Base-by-base conservation (phyloP, 1,140 invertebrate species). In the Drosophila ironensis region DNA sequence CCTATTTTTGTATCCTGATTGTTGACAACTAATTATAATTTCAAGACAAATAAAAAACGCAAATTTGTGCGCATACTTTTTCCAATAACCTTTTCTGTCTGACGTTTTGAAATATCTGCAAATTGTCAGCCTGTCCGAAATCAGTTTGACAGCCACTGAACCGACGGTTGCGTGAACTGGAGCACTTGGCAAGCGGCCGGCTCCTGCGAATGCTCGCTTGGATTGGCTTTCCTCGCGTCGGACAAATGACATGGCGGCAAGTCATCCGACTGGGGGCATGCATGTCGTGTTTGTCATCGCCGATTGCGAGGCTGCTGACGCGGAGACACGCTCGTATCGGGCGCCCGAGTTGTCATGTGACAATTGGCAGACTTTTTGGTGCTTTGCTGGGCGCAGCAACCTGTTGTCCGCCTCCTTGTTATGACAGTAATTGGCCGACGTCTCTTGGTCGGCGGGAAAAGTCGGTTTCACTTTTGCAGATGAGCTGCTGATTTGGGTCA, bases 371-470 rank as follows among this genome's bases (percentile, higher is more conserved):
- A 61, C 35, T 33, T 12, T n/a, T 33, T 8, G 30, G 30, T 1
- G 4, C n/a, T 4, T 9, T 33, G 30, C 24, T 72, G 70, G 69
- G 61, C 60, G 45, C 54, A 52, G 53, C 75, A 80, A 80, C 74
- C 74, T 78, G 80, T 84, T 76, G 73, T 53, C 57, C 59, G 54
- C 52, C 33, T 50, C 35, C 9, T 68, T 70, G 70, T 84, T 84
- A 84, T 84, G 80, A 86, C 80, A 80, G 69, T 84, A 84, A 84
- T 84, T 82, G 80, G 78, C 64, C 48, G 27, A 51, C 69, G 50
- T 35, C 78, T 70, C n/a, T n/a, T n/a, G n/a, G n/a, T n/a, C n/a
- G n/a, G n/a, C n/a, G n/a, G 78, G 80, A 74, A 84, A 84, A 75
- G 60, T 84, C 64, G 57, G 71, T 82, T 75, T 81, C 71, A 51